Percentiles rank a stretch among this genome's conserved stretches.
Conservation (phyloP, 2,888 invertebrate species). For the Cheilosia vulpina region DNA sequence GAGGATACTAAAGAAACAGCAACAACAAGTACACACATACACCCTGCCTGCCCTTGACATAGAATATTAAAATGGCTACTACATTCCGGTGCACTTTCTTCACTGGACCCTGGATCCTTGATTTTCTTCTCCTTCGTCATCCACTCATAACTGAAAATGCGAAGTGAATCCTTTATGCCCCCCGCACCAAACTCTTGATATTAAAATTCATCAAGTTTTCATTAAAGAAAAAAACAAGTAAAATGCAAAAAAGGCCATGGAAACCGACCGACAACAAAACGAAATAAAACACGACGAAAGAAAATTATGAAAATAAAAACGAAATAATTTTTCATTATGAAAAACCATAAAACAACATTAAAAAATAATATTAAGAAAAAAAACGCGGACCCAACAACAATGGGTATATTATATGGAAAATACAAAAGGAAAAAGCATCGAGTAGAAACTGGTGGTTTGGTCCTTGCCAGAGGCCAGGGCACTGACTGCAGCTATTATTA, state of each 20-base stretch:
- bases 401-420: constrained; percentile 6
- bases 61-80: constrained; percentile 3
- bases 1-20: constrained; percentile 5
- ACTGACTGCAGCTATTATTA: constrained; percentile 71
- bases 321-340: constrained; percentile 73
- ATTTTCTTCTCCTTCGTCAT: constrained; percentile 13
- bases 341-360: constrained; percentile 73
- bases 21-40: not conserved
- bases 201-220: constrained; percentile 74
- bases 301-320: constrained; percentile 71
- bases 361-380: constrained; percentile 52
- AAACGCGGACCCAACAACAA: constrained; percentile 35
- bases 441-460: constrained; percentile 25
- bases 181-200: constrained; percentile 16
- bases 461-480: constrained; percentile 48
- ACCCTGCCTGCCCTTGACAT: constrained; percentile 34
- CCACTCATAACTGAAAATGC: constrained; percentile 34
- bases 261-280: constrained; percentile 23
- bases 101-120: constrained; percentile 6
- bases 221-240: constrained; percentile 47
- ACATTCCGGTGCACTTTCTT: constrained; percentile 7
- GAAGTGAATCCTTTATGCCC: constrained; percentile 51
- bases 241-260: constrained; percentile 36
- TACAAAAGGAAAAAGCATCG: not conserved
- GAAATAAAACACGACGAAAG: constrained; percentile 16